Evolutionary conservation across 2,888 invertebrate species (phyloP).

Genomic region (Neocrepidodera transversa): DNA sequence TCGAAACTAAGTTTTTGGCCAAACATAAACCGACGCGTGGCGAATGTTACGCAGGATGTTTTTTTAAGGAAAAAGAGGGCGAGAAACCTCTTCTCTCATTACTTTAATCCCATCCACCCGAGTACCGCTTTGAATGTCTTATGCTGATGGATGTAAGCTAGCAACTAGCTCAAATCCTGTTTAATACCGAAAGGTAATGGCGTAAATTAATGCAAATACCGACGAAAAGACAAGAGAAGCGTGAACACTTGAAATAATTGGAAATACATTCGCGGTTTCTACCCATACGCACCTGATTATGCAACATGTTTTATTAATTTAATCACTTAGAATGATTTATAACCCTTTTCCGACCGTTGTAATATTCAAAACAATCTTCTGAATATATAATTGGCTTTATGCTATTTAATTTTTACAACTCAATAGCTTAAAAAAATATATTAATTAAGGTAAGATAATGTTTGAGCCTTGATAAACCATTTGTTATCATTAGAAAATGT

Average conservation of each 20-base stretch:
- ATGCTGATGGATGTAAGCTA: conserved; percentile 23
- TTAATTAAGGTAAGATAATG: too few relatives aligned
- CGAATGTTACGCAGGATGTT: background rate
- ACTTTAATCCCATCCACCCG: conserved; percentile 18
- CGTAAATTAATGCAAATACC: conserved; percentile 26
- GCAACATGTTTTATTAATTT: conserved; percentile 13
- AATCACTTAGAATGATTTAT: conserved; percentile 4
- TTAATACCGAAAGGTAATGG: conserved; percentile 20
- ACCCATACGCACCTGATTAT: background rate
- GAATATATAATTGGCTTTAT: too few relatives aligned
- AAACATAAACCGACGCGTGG: conserved; percentile 3
- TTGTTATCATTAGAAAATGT: too few relatives aligned
- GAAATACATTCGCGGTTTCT: conserved; percentile 5
- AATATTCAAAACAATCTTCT: too few relatives aligned
- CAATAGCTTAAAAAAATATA: too few relatives aligned
- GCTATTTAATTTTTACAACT: too few relatives aligned
- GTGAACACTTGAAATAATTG: background rate
- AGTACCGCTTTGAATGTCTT: conserved; percentile 10
- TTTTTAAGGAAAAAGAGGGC: conserved; percentile 4
- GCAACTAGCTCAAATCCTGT: conserved; percentile 15
- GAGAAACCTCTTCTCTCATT: conserved; percentile 11
- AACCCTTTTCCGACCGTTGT: too few relatives aligned
- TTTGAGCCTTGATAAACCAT: too few relatives aligned
- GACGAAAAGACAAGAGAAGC: conserved; percentile 12
- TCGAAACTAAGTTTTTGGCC: background rate